Base-by-base conservation (phyloP, 2,888 invertebrate genomes). In the Prosapia bicincta region DNA sequence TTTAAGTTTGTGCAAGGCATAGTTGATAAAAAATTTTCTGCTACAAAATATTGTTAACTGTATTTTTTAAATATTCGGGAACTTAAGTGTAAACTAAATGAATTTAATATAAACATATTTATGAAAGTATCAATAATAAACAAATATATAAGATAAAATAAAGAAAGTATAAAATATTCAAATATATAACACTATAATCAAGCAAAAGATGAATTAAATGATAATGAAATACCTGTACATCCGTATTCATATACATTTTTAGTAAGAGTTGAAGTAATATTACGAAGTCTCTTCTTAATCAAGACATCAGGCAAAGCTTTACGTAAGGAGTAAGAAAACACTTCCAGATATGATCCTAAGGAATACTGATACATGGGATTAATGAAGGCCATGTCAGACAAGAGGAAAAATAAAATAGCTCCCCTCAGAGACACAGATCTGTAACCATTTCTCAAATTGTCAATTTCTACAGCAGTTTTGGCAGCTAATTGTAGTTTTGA, bases 311-410 rank as follows among this genome's bases (percentile, higher is more conserved):
- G 94, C 83, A 94, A 87, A 3, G 96, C 92, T 84, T 93, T 95
- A 76, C 91, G 90, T 72, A 97, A 85, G 0, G 97, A 93, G 83
- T 89, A 92, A 0, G 90, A 87, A 82, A 97, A 97, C 0, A 97
- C 94, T 79, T 93, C 93, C 28, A 97, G 86, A 82, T 96, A 97
- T 0, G 95, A 91, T 0, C 89, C 90, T 75, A 97, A 86, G 0
- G 97, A 96, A 84, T 96, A 97, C 83, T 97, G 97, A 83, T 97
- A 97, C 97, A 97, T 97, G 43, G 90, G 86, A 84, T 95, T 96
- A 2, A 97, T 93, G 0, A 89, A 89, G 0, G 96, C 92, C 95
- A 97, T 94, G 83, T 97, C 96, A 0, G 95, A 91, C 24, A 97
- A 86, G 0, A 96, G 95, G 83, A 97, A 97, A 86, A 96, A 97